phyloP scores from a whole-genome alignment of 2,888 invertebrate genomes.

The Parnassius smintheus region DNA sequence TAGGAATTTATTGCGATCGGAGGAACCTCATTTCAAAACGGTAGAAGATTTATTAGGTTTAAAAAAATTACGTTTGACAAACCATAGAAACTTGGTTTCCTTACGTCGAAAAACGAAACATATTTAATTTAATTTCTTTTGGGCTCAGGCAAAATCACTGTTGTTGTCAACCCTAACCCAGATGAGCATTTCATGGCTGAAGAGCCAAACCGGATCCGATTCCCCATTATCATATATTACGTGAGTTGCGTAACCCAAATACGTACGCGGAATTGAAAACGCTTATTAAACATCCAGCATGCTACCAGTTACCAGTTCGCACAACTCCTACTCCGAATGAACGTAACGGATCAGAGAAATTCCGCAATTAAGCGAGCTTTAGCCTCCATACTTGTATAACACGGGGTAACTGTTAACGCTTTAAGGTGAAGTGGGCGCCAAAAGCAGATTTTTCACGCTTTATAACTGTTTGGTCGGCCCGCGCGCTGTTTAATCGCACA shows the following conservation, averaged over 20 bases:
- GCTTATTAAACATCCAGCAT: neutral
- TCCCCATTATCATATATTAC: conserved; percentile 6
- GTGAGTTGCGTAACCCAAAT: conserved; percentile 10
- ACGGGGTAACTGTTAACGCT: conserved; percentile 11
- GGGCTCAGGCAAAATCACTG: too few relatives aligned
- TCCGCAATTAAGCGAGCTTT: conserved; percentile 15
- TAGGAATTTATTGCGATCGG: too few relatives aligned
- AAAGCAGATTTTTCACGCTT: too few relatives aligned
- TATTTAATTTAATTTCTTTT: too few relatives aligned
- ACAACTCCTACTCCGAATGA: conserved; percentile 4
- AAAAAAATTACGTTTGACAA: too few relatives aligned
- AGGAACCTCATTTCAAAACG: too few relatives aligned
- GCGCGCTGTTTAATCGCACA: too few relatives aligned
- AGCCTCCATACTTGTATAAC: conserved; percentile 1
- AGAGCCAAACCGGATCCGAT: conserved; percentile 4
- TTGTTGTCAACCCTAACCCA: neutral
- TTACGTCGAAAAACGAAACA: too few relatives aligned
- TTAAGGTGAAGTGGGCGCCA: neutral
- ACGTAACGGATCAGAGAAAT: conserved; percentile 22
- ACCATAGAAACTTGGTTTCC: too few relatives aligned
- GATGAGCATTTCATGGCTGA: neutral
- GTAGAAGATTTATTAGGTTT: too few relatives aligned
- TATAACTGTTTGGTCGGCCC: too few relatives aligned
- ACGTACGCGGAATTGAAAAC: neutral
- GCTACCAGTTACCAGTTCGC: too few relatives aligned